Percentiles rank a stretch among this genome's conserved stretches.
Conservation (phyloP, 2,113 vertebrate genomes). For the Microtus montanus region DNA sequence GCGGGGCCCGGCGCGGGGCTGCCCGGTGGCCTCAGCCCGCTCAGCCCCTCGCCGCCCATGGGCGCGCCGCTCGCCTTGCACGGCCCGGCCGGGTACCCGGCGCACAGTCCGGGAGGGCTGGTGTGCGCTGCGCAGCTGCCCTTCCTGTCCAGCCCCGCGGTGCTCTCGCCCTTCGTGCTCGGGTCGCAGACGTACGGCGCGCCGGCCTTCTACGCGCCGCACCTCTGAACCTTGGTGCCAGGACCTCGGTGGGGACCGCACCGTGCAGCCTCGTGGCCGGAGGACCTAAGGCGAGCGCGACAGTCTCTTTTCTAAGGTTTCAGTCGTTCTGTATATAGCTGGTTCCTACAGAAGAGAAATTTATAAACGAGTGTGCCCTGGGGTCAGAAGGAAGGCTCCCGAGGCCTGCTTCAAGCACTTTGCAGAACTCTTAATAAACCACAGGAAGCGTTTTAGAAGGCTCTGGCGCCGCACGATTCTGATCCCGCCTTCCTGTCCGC, state of each 20-base stretch:
- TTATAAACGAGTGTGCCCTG: constrained; percentile 13
- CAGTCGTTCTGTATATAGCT: neutral
- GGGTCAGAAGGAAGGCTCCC: neutral
- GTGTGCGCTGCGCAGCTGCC: constrained; percentile 94
- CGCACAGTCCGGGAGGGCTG: constrained; percentile 91
- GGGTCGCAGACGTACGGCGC: constrained; percentile 96
- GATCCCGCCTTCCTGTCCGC: neutral
- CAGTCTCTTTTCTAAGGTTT: neutral
- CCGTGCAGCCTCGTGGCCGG: too few species aligned
- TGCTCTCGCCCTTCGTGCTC: constrained; percentile 96
- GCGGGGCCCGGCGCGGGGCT: constrained; percentile 83
- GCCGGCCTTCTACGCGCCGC: constrained; percentile 96
- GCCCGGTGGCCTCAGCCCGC: constrained; percentile 87
- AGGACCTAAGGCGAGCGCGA: neutral
- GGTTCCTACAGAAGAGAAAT: constrained; percentile 12
- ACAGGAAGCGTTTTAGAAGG: constrained; percentile 6
- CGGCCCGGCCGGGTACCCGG: constrained; percentile 88
- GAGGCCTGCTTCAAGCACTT: constrained; percentile 35
- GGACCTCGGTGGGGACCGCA: neutral
- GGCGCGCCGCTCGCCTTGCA: constrained; percentile 93
- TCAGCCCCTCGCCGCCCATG: constrained; percentile 95
- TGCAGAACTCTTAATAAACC: constrained; percentile 66
- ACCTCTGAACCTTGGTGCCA: constrained; percentile 87
- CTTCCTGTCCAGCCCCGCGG: constrained; percentile 94
- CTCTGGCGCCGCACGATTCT: neutral